Percentiles rank a stretch among this genome's conserved stretches.
These are phyloP conservation scores for Acrocyrtus sp. DNA, from an alignment of 2,888 invertebrate genomes.

Conservation along the genomic window DNA sequence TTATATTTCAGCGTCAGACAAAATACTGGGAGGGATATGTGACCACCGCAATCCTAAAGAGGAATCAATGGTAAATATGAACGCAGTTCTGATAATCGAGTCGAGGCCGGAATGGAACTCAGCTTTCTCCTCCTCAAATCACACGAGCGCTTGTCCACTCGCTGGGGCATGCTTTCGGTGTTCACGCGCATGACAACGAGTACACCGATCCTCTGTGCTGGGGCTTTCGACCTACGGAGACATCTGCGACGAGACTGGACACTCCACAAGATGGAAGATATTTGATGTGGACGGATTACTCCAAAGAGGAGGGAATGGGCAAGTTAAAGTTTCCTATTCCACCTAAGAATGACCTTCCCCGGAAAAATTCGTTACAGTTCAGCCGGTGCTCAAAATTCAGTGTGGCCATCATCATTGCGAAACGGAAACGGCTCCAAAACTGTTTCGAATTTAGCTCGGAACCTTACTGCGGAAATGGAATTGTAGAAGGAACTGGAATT, in stretches of 20 bases:
- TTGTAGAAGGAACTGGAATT: constrained; percentile 35
- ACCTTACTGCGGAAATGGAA: constrained; percentile 49
- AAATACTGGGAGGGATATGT: constrained; percentile 37
- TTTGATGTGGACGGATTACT: constrained; percentile 48
- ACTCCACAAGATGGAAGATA: constrained; percentile 31
- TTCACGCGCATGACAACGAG: constrained; percentile 32
- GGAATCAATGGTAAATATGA: constrained; percentile 21
- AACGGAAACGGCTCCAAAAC: constrained; percentile 16
- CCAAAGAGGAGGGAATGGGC: too few relatives aligned
- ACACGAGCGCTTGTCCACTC: constrained; percentile 37
- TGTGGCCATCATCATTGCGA: not conserved
- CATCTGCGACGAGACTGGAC: not conserved
- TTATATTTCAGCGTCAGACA: constrained; percentile 27
- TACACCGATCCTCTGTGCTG: constrained; percentile 22
- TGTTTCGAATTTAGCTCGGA: constrained; percentile 28
- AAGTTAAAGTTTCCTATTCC: not conserved
- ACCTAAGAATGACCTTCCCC: too few relatives aligned
- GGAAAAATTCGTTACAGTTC: constrained; percentile 2
- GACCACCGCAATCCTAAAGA: constrained; percentile 34
- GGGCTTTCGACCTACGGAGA: constrained; percentile 16
- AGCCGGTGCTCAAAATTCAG: constrained; percentile 9
- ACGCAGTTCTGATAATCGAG: constrained; percentile 37
- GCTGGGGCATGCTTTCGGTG: constrained; percentile 47
- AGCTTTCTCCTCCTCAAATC: constrained; percentile 21
- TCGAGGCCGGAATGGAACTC: constrained; percentile 6